These are phyloP conservation scores for Cydia strobilella DNA, from an alignment of 1,140 invertebrate species.

Conservation along the genomic window DNA sequence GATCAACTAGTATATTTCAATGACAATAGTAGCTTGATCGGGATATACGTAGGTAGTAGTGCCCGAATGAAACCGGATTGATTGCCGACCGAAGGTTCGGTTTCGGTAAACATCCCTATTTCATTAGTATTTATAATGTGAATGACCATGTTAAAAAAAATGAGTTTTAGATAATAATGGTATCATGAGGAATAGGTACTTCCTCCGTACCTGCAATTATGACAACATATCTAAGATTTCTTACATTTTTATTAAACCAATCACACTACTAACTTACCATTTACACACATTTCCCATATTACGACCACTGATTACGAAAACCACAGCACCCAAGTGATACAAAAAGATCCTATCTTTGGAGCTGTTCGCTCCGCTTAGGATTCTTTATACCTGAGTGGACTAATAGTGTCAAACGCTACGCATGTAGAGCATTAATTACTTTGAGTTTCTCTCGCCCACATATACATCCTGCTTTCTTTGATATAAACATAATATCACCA, in stretches of 20 bases:
- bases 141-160: too few species aligned
- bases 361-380: neutral
- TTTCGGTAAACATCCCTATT: too few species aligned
- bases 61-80: too few species aligned
- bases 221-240: neutral
- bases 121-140: too few species aligned
- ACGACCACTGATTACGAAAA: slow-evolving; percentile 3
- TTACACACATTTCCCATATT: neutral
- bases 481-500: slow-evolving; percentile 2
- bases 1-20: too few species aligned
- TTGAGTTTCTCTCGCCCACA: slow-evolving; percentile 4
- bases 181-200: too few species aligned
- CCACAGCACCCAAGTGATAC: neutral
- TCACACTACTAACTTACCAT: neutral
- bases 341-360: neutral
- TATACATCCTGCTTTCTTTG: slow-evolving; percentile 15
- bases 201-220: neutral
- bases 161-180: too few species aligned
- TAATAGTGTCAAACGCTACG: neutral
- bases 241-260: neutral
- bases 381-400: neutral
- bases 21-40: too few species aligned
- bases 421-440: slow-evolving; percentile 3
- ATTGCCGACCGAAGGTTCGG: too few species aligned
- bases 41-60: too few species aligned